Conservation (phyloP, 30 jellyfish, hydroid and myxozoan genomes). For the Turritopsis dohrnii region DNA sequence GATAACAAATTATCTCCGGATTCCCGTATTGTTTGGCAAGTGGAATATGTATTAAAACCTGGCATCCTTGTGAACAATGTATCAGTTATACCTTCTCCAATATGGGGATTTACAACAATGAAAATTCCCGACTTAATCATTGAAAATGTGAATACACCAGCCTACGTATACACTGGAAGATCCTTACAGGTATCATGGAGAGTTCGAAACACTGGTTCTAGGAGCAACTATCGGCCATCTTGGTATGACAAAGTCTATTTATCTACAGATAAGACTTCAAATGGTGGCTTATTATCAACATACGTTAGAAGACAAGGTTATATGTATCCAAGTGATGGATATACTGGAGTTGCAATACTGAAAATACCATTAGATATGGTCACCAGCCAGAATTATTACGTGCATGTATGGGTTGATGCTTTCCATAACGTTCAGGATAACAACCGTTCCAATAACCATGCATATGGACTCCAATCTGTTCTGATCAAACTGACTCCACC, state of each 20-base stretch:
- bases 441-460: conserved; percentile 15
- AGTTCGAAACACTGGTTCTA: conserved; percentile 7
- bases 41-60: background rate
- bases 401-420: background rate
- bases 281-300: background rate
- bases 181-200: conserved; percentile 16
- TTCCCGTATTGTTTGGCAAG: conserved; percentile 26
- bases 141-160: background rate
- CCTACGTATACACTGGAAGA: conserved; percentile 19
- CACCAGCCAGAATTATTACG: background rate
- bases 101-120: conserved; percentile 28
- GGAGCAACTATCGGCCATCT: background rate
- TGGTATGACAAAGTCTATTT: conserved; percentile 27
- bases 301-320: conserved; percentile 2
- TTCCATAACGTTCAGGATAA: background rate
- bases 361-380: conserved; percentile 16
- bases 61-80: background rate
- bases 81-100: conserved; percentile 24
- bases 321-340: conserved; percentile 17
- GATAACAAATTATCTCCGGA: background rate
- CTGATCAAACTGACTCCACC: conserved; percentile 18
- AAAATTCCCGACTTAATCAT: background rate
- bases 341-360: background rate
- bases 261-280: background rate
- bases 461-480: background rate